Evolutionary conservation across 1,140 invertebrate genomes (phyloP).

Genomic region (Gryllus bimaculatus): DNA sequence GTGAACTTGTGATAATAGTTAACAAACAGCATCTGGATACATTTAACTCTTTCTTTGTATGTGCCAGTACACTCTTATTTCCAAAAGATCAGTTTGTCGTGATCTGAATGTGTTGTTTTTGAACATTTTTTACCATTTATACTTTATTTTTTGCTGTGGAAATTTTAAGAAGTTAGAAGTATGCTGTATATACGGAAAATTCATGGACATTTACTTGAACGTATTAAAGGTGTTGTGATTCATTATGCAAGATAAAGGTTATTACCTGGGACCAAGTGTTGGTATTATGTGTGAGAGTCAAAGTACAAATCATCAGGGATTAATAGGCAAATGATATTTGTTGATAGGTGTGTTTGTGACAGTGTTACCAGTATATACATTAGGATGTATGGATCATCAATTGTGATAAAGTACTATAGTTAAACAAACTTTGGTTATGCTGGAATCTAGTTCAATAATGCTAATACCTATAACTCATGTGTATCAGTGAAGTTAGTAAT

Average conservation of each 20-base stretch:
- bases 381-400: neutral
- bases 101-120: neutral
- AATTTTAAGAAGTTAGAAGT: neutral
- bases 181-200: neutral
- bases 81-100: no score
- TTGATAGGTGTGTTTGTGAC: neutral
- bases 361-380: neutral
- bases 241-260: neutral
- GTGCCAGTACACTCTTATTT: no score
- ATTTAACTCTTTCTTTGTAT: no score
- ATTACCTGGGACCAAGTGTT: constrained; percentile 3
- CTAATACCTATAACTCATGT: neutral
- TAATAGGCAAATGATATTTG: neutral
- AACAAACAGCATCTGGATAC: no score
- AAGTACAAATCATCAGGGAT: constrained; percentile 4
- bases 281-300: neutral
- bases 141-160: neutral
- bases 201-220: no score
- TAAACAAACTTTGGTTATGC: neutral
- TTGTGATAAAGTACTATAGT: neutral
- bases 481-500: neutral
- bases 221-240: neutral
- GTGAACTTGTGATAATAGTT: no score
- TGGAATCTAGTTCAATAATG: neutral
- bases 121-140: neutral